Evolutionary conservation across 1,140 invertebrate species (phyloP).

Genomic region (Anthonomus grandis): DNA sequence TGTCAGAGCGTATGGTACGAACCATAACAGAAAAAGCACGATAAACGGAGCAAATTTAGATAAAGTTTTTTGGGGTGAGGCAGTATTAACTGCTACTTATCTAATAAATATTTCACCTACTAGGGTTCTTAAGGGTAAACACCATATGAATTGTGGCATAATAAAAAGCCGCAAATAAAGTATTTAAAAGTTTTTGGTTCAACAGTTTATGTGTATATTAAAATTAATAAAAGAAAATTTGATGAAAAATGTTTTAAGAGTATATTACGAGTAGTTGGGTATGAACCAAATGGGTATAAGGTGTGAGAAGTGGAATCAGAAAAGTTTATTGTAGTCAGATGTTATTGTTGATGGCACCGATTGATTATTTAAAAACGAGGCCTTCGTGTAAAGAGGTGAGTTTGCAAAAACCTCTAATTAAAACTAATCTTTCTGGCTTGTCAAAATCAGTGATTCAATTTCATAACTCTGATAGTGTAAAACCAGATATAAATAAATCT

Average conservation of each 20-base stretch:
- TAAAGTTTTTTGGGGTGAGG: conserved; percentile 46
- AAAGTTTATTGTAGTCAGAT: conserved; percentile 45
- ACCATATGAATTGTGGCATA: conserved; percentile 52
- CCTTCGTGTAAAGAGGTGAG: not conserved
- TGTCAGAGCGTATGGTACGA: too few species aligned
- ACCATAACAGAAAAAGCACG: conserved; percentile 50
- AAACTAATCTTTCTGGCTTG: not conserved
- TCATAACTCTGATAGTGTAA: too few species aligned
- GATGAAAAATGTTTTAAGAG: conserved; percentile 47
- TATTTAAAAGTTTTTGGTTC: conserved; percentile 53
- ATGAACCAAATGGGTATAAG: conserved; percentile 50
- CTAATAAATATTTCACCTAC: too few species aligned
- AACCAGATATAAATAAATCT: conserved; percentile 42
- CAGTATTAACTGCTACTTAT: conserved; percentile 45
- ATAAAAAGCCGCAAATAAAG: conserved; percentile 48
- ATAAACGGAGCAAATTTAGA: conserved; percentile 39
- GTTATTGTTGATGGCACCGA: conserved; percentile 49
- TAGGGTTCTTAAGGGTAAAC: conserved; percentile 46
- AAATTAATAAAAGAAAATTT: conserved; percentile 47
- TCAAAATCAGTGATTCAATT: conserved; percentile 38
- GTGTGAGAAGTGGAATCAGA: conserved; percentile 42
- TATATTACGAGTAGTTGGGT: conserved; percentile 48
- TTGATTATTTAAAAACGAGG: conserved; percentile 41
- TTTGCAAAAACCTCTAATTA: not conserved
- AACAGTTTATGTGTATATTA: conserved; percentile 49